A percentile compares a stretch with the other conserved stretches of the same genome.
Conservation (phyloP, 64 coral and sea anemone genomes). For the Anthopleura sola region DNA sequence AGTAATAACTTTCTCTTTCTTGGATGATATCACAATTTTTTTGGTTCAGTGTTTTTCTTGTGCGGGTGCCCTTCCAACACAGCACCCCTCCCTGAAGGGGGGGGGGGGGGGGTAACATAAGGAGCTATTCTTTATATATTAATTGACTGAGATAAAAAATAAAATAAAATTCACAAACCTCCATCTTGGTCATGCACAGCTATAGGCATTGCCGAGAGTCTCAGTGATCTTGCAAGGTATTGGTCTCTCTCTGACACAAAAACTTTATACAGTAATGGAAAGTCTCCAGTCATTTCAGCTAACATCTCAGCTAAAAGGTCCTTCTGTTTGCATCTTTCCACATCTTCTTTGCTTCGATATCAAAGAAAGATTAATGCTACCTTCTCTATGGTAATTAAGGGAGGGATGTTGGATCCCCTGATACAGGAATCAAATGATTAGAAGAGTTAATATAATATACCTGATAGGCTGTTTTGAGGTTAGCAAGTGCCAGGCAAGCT, state of each 20-base stretch:
- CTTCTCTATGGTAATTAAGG: too few relatives aligned
- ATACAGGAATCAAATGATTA: too few relatives aligned
- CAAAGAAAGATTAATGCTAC: background rate
- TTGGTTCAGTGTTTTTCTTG: too few relatives aligned
- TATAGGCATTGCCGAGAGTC: slow-evolving; percentile 72
- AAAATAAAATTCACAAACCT: slow-evolving; percentile 43
- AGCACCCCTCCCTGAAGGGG: too few relatives aligned
- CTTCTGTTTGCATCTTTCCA: slow-evolving; percentile 97
- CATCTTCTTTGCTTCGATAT: slow-evolving; percentile 76
- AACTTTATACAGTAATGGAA: slow-evolving; percentile 88
- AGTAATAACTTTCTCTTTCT: too few relatives aligned
- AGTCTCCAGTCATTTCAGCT: slow-evolving; percentile 98
- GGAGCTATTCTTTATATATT: too few relatives aligned
- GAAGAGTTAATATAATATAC: slow-evolving; percentile 19
- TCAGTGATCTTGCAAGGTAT: slow-evolving; percentile 69
- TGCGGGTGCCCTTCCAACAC: too few relatives aligned
- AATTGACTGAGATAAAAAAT: too few relatives aligned
- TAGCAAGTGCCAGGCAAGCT: slow-evolving; percentile 82
- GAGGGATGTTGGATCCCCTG: too few relatives aligned
- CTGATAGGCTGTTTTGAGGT: slow-evolving; percentile 90
- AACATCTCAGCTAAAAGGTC: slow-evolving; percentile 98
- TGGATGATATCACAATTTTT: too few relatives aligned
- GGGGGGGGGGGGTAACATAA: too few relatives aligned
- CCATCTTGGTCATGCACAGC: slow-evolving; percentile 67
- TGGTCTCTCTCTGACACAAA: slow-evolving; percentile 90